Base-by-base conservation (phyloP, 2,888 invertebrate species). In the Lucinisca nassula region DNA sequence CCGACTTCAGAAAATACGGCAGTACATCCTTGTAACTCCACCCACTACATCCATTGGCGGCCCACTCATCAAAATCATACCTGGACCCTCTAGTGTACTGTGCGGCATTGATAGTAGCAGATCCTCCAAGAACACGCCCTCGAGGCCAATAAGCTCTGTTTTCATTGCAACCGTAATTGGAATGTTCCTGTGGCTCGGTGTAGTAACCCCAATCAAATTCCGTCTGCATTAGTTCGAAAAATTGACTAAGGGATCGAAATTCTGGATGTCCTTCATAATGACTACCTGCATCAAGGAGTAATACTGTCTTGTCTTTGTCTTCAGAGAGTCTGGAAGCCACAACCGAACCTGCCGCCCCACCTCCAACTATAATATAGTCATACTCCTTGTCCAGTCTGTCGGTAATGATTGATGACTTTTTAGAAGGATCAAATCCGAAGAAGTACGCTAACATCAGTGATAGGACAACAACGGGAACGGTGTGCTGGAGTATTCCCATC, bases 81-180 rank as follows among this genome's bases (percentile, higher is more conserved):
- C 97, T 97, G 96, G 98, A 89, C 0, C 99, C 99, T 88, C 99
- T 97, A 21, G 98, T 98, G 96, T 99, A 99, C 0, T 98, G 97
- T 98, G 99, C 98, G 0, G 98, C 98, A 95, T 98, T 98, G 0
- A 98, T 97, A 0, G 98, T 98, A 51, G 98, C 98, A 6, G 98
- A 98, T 0, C 99, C 99, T 0, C 98, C 98, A 0, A 98, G 97
- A 0, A 98, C 98, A 96, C 98, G 98, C 75, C 99, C 99, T 84
- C 98, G 97, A 0, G 98, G 98, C 98, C 98, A 98, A 93, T 98
- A 98, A 95, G 98, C 98, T 70, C 98, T 97, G 93, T 98, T 85
- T 37, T 51, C 67, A 17, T 32, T 70, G 0, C 77, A 55, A 27
- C 76, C 77, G 3, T 32, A 32, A n/a, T 45, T 37, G 0, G 77